These are phyloP conservation scores for Drosophila takahashii DNA, from an alignment of 1,140 invertebrate genomes.

Conservation along the genomic window DNA sequence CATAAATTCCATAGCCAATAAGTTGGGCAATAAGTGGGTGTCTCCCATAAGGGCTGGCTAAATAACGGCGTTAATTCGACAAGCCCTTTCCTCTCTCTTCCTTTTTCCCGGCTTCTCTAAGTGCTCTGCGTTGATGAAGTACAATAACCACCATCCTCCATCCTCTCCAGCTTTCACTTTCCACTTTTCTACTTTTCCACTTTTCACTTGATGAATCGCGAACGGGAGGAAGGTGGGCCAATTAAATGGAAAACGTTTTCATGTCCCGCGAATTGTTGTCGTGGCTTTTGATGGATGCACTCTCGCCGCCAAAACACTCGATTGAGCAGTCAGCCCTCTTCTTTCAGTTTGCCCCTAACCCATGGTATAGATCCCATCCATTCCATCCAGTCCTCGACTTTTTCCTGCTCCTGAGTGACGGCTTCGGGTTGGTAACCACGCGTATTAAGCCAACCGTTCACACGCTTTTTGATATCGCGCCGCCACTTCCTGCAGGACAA, in stretches of 20 bases:
- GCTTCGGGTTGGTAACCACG: slow-evolving; percentile 20
- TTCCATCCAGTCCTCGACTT: neutral
- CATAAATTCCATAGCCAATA: slow-evolving; percentile 60
- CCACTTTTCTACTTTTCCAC: slow-evolving; percentile 45
- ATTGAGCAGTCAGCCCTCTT: slow-evolving; percentile 40
- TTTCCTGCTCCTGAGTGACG: slow-evolving; percentile 15
- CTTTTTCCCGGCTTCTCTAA: slow-evolving; percentile 31
- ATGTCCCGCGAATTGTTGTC: slow-evolving; percentile 58
- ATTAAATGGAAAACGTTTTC: slow-evolving; percentile 77
- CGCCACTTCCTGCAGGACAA: slow-evolving; percentile 45
- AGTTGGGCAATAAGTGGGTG: slow-evolving; percentile 61
- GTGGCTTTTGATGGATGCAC: slow-evolving; percentile 68
- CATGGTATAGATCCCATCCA: neutral
- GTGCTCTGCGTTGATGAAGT: slow-evolving; percentile 55
- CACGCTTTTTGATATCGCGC: slow-evolving; percentile 44
- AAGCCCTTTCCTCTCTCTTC: slow-evolving; percentile 26
- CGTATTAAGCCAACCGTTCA: slow-evolving; percentile 14
- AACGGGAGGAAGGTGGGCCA: slow-evolving; percentile 22
- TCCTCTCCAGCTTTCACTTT: slow-evolving; percentile 15
- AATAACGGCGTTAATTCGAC: slow-evolving; percentile 70
- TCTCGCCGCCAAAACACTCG: slow-evolving; percentile 46
- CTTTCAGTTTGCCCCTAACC: neutral
- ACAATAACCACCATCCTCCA: slow-evolving; percentile 18
- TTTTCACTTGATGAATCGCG: slow-evolving; percentile 63
- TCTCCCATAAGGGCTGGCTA: slow-evolving; percentile 50